Conservation (phyloP, 2,797 vertebrate species). For the Oreochromis mossambicus region DNA sequence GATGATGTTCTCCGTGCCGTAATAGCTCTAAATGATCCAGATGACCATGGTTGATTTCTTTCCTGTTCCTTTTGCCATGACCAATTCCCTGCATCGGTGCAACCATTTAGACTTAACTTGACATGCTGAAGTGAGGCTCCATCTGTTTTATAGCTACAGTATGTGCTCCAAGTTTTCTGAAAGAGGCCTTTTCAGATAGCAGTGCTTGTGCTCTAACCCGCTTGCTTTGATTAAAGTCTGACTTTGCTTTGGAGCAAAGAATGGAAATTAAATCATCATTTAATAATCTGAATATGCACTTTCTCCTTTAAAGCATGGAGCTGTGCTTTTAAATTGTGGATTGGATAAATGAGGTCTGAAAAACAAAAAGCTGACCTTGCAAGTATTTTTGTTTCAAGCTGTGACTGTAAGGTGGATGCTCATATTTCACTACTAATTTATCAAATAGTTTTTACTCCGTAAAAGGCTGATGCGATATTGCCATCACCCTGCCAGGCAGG, state of each 20-base stretch:
- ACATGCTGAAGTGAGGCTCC: slow-evolving; percentile 22
- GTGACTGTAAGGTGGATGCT: background rate
- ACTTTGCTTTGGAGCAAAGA: slow-evolving; percentile 5
- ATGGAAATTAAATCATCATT: background rate
- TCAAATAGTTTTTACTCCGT: background rate
- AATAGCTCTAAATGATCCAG: slow-evolving; percentile 57
- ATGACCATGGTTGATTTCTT: slow-evolving; percentile 55
- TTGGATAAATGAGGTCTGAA: background rate
- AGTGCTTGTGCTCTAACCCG: slow-evolving; percentile 2
- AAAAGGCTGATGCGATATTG: background rate
- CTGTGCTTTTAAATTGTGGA: slow-evolving; percentile 40
- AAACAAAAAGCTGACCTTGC: slow-evolving; percentile 35
- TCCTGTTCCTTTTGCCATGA: slow-evolving; percentile 44
- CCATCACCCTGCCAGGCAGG: background rate
- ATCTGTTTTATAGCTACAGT: slow-evolving; percentile 20
- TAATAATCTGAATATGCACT: background rate
- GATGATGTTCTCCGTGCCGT: slow-evolving; percentile 34
- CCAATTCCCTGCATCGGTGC: slow-evolving; percentile 27
- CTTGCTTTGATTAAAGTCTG: background rate
- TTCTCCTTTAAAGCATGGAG: slow-evolving; percentile 1
- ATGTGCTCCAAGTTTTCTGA: background rate
- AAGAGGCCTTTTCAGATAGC: slow-evolving; percentile 4
- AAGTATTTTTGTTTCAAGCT: slow-evolving; percentile 11
- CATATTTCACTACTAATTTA: background rate
- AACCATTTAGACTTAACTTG: slow-evolving; percentile 33